Conservation (phyloP, 2,888 invertebrate species). For the Conchocele bisecta region DNA sequence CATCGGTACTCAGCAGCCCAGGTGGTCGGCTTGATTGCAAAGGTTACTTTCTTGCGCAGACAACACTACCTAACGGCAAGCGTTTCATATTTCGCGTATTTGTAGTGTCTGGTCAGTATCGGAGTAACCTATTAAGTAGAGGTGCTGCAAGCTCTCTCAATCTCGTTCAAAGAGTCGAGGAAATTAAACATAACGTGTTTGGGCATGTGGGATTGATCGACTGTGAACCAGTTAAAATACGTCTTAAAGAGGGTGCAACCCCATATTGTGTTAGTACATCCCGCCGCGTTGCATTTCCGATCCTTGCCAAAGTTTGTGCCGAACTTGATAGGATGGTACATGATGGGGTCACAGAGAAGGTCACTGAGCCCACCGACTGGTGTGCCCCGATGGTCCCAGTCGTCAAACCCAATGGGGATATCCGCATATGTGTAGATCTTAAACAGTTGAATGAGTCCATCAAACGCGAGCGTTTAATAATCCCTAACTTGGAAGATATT, state of each 20-base stretch:
- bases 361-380: constrained; percentile 36
- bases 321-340: constrained; percentile 47
- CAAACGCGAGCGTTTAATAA: constrained; percentile 40
- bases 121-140: not conserved
- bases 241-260: constrained; percentile 1
- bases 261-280: constrained; percentile 18
- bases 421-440: constrained; percentile 51
- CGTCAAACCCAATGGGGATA: constrained; percentile 37
- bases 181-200: not conserved
- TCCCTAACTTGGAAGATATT: constrained; percentile 52
- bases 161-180: not conserved
- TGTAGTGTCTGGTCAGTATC: not conserved
- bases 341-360: constrained; percentile 39
- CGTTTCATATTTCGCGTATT: not conserved
- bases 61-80: too few relatives aligned
- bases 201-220: not conserved
- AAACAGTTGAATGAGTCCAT: constrained; percentile 49
- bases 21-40: not conserved
- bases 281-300: constrained; percentile 28
- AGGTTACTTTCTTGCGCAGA: too few relatives aligned
- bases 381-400: constrained; percentile 50
- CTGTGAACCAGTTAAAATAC: constrained; percentile 22
- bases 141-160: not conserved
- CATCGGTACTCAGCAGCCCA: not conserved
- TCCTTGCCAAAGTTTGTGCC: constrained; percentile 20